Evolutionary conservation across 2,797 vertebrate genomes (phyloP).

Genomic region (Myotis vivesi): DNA sequence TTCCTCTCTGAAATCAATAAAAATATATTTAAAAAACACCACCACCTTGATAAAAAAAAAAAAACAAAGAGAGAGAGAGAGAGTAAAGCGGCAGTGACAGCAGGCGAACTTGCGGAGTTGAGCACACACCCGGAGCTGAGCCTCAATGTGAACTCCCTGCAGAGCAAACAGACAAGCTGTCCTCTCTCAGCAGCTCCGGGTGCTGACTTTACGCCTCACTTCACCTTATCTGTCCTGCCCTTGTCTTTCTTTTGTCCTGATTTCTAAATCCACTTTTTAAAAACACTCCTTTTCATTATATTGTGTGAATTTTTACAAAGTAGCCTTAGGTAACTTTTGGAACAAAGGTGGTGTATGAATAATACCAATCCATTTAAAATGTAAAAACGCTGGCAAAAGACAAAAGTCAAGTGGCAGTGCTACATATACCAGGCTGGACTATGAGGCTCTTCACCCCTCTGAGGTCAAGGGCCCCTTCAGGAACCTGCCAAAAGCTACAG

Average conservation of each 20-base stretch:
- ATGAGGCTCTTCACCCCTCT: rapidly evolving
- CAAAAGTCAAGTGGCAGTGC: not conserved
- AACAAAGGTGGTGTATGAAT: not conserved
- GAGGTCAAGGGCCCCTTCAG: not conserved
- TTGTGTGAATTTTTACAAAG: not conserved
- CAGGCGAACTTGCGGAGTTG: rapidly evolving
- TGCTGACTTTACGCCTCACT: too few relatives aligned
- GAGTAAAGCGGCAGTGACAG: not conserved
- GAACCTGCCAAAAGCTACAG: not conserved
- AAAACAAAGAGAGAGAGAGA: too few relatives aligned
- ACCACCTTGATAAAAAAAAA: too few relatives aligned
- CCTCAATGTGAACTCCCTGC: not conserved
- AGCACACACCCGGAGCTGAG: too few relatives aligned
- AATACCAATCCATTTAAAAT: not conserved
- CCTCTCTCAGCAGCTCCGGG: not conserved
- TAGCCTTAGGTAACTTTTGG: not conserved
- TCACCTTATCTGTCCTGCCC: too few relatives aligned
- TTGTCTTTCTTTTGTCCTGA: not conserved
- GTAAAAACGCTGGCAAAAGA: not conserved
- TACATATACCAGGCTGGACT: not conserved
- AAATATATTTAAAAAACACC: too few relatives aligned
- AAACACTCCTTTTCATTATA: not conserved
- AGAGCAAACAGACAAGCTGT: too few relatives aligned
- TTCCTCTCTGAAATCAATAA: too few relatives aligned
- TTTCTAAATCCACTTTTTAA: not conserved